Evolutionary conservation across 1,140 invertebrate genomes (phyloP).

Genomic region (Archivesica marissinica): DNA sequence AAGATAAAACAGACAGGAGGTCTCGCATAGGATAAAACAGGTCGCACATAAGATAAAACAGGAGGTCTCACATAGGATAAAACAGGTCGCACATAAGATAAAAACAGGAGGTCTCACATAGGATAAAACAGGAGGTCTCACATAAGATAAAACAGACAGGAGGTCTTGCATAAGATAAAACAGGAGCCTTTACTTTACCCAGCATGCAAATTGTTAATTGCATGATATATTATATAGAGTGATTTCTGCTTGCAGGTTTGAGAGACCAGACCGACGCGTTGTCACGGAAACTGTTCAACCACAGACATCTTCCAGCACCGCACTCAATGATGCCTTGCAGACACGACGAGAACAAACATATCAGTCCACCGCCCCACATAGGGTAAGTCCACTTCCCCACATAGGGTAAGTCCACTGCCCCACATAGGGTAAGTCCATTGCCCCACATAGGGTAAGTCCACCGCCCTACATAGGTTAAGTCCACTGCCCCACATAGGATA

Average conservation of each 20-base stretch:
- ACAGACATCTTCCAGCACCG: constrained; percentile 71
- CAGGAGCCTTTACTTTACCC: neutral
- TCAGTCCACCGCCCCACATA: constrained; percentile 65
- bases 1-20: neutral
- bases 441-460: constrained; percentile 69
- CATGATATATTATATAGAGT: neutral
- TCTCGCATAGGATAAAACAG: neutral
- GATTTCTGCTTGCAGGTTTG: constrained; percentile 73
- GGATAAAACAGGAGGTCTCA: no score
- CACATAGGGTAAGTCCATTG: constrained; percentile 69
- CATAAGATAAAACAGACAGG: neutral
- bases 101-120: neutral
- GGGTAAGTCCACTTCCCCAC: constrained; percentile 67
- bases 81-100: no score
- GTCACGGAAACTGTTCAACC: constrained; percentile 77
- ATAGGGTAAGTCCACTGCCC: constrained; percentile 68
- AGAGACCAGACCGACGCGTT: constrained; percentile 74
- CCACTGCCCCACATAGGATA: no score
- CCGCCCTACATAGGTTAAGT: no score
- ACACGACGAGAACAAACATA: constrained; percentile 70
- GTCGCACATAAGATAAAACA: no score
- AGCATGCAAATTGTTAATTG: neutral
- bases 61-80: no score
- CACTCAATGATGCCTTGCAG: constrained; percentile 76
- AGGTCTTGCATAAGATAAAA: neutral